Base-by-base conservation (phyloP, 2,888 invertebrate genomes). In the Arrhopalites spinosus region DNA sequence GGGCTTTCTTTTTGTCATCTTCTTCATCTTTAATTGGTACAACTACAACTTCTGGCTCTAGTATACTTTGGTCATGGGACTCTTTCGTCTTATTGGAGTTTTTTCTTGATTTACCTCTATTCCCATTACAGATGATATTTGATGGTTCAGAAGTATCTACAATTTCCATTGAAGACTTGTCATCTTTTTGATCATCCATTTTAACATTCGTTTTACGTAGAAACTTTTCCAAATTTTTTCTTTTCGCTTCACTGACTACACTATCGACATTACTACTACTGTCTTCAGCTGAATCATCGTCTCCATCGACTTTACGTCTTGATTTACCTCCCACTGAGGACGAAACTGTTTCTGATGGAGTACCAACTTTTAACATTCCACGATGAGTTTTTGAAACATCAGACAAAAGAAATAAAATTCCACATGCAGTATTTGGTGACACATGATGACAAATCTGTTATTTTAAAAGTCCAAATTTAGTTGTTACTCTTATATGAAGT, bases 381-480 rank as follows among this genome's bases (percentile, higher is more conserved):
- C 59, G 20, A 56, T 82, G 81, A 8, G 75, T 72, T 76, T 80
- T 82, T 8, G 78, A 59, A 27, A 81, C 78, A 77, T 95, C 92
- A 0, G 93, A 91, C 56, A 95, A 87, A 30, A 95, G 85, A 83
- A 93, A 92, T 67, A 98, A 86, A 81, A 93, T 90, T 8, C 93
- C 96, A 84, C 95, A 94, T 0, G 91, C 88, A 85, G 96, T 91
- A 72, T 91, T 90, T 0, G 95, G 90, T 17, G 91, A 89, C 84
- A 91, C 90, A 82, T 91, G 90, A 23, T 90, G 86, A n/a, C 91
- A 87, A 69, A 91, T 45, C 61, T 69, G 56, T 27, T 71, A 7
- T 36, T 36, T 36, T 11, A 36, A 36, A 36, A 36, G 36, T 53
- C n/a, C n/a, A n/a, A n/a, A n/a, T n/a, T n/a, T n/a, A n/a, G n/a